These are phyloP conservation scores for Cheirogaleus medius DNA, from an alignment of 2,113 vertebrate species.

Conservation along the genomic window DNA sequence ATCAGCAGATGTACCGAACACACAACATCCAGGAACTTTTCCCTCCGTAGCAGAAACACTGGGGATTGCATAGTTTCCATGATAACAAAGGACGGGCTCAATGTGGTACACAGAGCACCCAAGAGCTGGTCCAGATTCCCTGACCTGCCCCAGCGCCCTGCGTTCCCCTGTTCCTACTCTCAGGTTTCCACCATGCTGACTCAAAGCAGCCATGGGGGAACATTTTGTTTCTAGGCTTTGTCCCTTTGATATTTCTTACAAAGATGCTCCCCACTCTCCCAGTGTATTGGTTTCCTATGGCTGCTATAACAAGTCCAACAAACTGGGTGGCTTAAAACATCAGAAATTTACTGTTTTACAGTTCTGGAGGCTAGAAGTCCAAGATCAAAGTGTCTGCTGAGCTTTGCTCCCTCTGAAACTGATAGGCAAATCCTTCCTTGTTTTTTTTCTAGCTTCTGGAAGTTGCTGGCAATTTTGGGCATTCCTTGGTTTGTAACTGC, in stretches of 20 bases:
- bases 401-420: background rate
- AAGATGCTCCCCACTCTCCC: background rate
- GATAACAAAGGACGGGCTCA: background rate
- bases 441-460: background rate
- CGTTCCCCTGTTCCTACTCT: no score
- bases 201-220: background rate
- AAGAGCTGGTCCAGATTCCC: background rate
- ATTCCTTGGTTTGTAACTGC: background rate
- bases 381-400: background rate
- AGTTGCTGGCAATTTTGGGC: background rate
- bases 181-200: background rate
- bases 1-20: slow-evolving; percentile 61
- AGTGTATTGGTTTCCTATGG: background rate
- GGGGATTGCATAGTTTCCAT: background rate
- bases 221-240: background rate
- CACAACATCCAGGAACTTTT: slow-evolving; percentile 16
- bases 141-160: background rate
- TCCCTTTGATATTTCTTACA: background rate
- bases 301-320: background rate
- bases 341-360: background rate
- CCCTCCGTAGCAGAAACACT: background rate
- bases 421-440: background rate
- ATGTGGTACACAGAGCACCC: background rate
- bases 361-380: background rate
- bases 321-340: background rate